These are phyloP conservation scores for Fulica atra DNA, from an alignment of 2,113 vertebrate species.

Conservation along the genomic window DNA sequence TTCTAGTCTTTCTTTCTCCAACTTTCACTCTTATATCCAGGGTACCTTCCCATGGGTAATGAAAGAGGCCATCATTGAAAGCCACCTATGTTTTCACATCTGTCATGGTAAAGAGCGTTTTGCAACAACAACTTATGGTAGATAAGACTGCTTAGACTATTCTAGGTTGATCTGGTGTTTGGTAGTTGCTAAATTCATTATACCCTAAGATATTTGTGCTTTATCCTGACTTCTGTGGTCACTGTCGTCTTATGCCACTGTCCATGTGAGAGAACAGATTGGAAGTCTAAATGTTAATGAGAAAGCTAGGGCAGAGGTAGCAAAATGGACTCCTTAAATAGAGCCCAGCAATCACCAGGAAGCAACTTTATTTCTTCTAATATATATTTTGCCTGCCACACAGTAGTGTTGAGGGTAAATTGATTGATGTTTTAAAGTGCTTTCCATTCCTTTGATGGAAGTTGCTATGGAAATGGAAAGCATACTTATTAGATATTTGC, in stretches of 20 bases:
- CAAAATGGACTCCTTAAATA: background rate
- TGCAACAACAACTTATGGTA: background rate
- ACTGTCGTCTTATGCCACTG: background rate
- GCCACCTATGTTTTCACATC: background rate
- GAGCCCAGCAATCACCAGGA: slow-evolving; percentile 15
- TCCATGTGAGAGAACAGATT: background rate
- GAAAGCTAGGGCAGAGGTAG: background rate
- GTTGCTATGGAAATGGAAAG: slow-evolving; percentile 59
- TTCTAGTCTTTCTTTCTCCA: too few relatives aligned
- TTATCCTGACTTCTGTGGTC: background rate
- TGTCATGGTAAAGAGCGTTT: background rate
- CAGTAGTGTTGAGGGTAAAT: slow-evolving; percentile 26
- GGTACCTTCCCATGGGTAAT: background rate
- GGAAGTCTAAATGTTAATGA: background rate
- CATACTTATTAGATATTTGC: slow-evolving; percentile 40
- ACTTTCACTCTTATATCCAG: too few relatives aligned
- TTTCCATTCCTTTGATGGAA: slow-evolving; percentile 23
- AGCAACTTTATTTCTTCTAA: slow-evolving; percentile 29
- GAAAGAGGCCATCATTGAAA: background rate
- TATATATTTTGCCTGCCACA: slow-evolving; percentile 46
- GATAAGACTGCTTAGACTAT: background rate
- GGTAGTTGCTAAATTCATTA: background rate
- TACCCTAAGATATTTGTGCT: background rate
- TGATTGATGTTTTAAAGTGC: slow-evolving; percentile 55
- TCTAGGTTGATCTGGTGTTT: background rate